A percentile compares a stretch with the other conserved stretches of the same genome.
These are phyloP conservation scores for Poecile atricapillus DNA, from an alignment of 2,113 vertebrate species.

Conservation along the genomic window DNA sequence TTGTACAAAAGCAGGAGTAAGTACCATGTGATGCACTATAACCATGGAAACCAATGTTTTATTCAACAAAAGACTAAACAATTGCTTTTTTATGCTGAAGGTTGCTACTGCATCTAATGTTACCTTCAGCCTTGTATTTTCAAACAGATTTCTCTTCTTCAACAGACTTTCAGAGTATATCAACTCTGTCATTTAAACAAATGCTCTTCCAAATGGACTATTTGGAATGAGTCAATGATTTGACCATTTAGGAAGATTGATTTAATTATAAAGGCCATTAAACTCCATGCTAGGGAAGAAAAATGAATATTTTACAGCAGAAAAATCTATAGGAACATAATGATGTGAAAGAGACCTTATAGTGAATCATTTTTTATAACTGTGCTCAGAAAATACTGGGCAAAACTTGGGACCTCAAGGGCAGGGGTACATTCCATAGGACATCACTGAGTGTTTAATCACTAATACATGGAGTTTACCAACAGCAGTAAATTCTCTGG, in stretches of 20 bases:
- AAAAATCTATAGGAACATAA: slow-evolving; percentile 21
- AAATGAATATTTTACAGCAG: neutral
- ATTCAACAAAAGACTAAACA: neutral
- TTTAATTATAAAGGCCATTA: slow-evolving; percentile 36
- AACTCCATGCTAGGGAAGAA: neutral
- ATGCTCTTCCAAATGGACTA: neutral
- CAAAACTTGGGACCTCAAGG: neutral
- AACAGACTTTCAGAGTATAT: neutral
- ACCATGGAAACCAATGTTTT: slow-evolving; percentile 2
- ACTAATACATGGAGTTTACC: neutral
- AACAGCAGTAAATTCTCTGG: neutral
- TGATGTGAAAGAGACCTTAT: neutral
- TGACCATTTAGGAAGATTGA: slow-evolving; percentile 24
- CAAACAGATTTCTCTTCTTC: neutral
- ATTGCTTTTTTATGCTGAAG: neutral
- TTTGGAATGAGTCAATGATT: slow-evolving; percentile 6
- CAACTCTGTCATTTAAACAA: slow-evolving; percentile 9
- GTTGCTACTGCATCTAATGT: neutral
- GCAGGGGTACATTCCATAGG: neutral
- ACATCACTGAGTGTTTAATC: neutral
- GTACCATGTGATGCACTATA: neutral
- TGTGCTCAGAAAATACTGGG: neutral
- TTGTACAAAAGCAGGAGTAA: neutral
- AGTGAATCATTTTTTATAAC: neutral
- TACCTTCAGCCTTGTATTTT: neutral